phyloP scores from a whole-genome alignment of 2,113 vertebrate species.

The Ursus arctos region DNA sequence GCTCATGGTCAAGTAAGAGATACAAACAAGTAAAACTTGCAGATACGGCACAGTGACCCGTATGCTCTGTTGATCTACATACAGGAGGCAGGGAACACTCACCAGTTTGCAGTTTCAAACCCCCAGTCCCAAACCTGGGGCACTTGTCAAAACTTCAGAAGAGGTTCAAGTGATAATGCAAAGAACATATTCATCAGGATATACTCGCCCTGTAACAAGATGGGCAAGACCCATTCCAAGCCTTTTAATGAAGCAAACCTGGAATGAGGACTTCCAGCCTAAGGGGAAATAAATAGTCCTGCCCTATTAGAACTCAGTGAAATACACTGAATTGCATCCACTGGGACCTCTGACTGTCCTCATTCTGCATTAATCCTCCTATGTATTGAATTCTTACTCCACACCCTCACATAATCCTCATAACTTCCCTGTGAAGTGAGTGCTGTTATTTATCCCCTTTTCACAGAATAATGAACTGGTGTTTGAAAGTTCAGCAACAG shows the following conservation, averaged over 20 bases:
- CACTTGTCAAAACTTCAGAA: constrained; percentile 21
- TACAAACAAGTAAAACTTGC: neutral
- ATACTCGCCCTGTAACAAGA: neutral
- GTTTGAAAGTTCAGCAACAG: constrained; percentile 25
- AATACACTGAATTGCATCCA: neutral
- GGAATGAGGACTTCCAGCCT: neutral
- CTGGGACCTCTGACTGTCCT: neutral
- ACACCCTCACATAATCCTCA: neutral
- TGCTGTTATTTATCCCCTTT: neutral
- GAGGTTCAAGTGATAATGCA: neutral
- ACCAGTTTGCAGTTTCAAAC: neutral
- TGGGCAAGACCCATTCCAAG: neutral
- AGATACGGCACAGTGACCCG: neutral
- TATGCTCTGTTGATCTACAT: neutral
- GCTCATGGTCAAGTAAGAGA: neutral
- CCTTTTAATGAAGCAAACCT: neutral
- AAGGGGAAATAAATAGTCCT: neutral
- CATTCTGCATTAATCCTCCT: constrained; percentile 10
- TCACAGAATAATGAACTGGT: neutral
- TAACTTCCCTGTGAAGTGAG: neutral
- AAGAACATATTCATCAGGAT: neutral
- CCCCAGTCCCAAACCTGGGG: neutral
- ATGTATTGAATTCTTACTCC: neutral
- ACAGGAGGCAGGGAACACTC: neutral
- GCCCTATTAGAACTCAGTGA: neutral